Evolutionary conservation across 2,113 vertebrate genomes (phyloP), one percentile per base, ranked within the genome.

Genomic region (Eubucco bourcierii): DNA sequence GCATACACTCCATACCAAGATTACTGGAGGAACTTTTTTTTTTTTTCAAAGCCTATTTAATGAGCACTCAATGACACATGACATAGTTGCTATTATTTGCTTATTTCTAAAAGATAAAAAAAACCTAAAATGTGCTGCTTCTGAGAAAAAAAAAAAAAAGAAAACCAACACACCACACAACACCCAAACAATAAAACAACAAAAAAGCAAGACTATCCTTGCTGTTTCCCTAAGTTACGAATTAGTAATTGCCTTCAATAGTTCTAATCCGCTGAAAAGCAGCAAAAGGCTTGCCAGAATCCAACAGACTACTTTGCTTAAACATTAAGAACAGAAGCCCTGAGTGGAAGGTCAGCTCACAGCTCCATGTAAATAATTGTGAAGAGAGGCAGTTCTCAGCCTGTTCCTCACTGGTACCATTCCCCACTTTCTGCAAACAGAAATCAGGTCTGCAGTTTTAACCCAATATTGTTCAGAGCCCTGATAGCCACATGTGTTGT

Each of bases 361-460:
- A 47, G 33, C 11, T 74, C 47, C 72, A 41, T 1, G 10, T 17
- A 73, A 81, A 84, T 2, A 63, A n/a, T 46, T 53, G 12, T 34
- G 12, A 2, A 44, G 19, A 89, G 33, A 84, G 93, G 64, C 79
- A 80, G 46, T 52, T 90, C 72, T 78, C 78, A 68, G n/a, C 0
- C 0, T 63, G 47, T 61, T 76, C 61, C 6, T 1, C 6, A 64
- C 15, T 4, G 1, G 24, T 64, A 73, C 7, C 29, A 70, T 34
- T 53, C n/a, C 46, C 17, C 82, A 44, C 6, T 64, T 77, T 21
- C 56, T 53, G 53, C 41, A 85, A 85, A 29, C 5, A 58, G 33
- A 39, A 46, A 68, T 34, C 10, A 55, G 23, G 34, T 33, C 31
- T 56, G 33, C 58, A 93, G 31, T 37, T 81, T 82, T 73, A 91